Conservation (phyloP, 2,888 invertebrate species). For the Yponomeuta plumbellus region DNA sequence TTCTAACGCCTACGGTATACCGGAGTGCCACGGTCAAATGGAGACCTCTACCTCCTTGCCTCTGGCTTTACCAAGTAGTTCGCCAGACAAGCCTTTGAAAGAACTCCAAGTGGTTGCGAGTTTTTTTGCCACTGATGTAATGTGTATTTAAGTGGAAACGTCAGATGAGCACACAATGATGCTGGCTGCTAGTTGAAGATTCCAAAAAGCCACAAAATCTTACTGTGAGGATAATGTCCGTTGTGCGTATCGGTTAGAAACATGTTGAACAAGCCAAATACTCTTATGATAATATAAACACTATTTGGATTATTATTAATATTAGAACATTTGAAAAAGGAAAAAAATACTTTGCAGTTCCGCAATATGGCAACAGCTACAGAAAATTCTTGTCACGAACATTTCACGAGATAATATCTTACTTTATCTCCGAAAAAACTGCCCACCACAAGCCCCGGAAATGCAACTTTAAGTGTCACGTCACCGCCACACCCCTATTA, state of each 20-base stretch:
- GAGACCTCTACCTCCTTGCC: not conserved
- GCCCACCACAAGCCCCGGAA: conserved; percentile 41
- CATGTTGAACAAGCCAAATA: too few relatives aligned
- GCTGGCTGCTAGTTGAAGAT: not conserved
- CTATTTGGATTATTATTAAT: too few relatives aligned
- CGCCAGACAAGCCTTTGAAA: not conserved
- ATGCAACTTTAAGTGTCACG: conserved; percentile 56
- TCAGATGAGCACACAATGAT: conserved; percentile 49
- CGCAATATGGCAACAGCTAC: too few relatives aligned
- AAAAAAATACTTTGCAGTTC: too few relatives aligned
- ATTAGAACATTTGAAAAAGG: too few relatives aligned
- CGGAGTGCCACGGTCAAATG: not conserved
- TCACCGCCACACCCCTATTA: conserved; percentile 65
- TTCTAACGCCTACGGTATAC: conserved; percentile 49
- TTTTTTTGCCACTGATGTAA: conserved; percentile 45
- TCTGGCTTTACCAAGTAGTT: not conserved
- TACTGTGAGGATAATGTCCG: too few relatives aligned
- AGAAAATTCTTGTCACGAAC: not conserved
- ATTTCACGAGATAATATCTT: too few relatives aligned
- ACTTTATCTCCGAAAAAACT: not conserved
- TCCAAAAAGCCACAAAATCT: too few relatives aligned
- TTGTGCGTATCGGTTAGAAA: too few relatives aligned
- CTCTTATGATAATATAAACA: too few relatives aligned
- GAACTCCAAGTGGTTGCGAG: conserved; percentile 34
- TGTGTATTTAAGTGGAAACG: conserved; percentile 56